Evolutionary conservation across 35 echinoderm and acorn worm species (phyloP).

Genomic region (Patiria miniata): DNA sequence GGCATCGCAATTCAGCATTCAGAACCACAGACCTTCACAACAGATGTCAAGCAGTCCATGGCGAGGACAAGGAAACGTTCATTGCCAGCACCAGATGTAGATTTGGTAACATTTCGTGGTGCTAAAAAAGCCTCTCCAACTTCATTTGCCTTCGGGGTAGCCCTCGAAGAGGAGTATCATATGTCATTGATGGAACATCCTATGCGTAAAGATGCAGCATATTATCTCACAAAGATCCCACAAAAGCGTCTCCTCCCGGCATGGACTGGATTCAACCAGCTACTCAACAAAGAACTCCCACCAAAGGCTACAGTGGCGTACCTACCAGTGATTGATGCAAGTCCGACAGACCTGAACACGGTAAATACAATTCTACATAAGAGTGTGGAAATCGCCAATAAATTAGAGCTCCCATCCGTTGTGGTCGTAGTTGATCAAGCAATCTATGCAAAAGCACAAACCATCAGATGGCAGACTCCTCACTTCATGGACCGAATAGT

Average conservation of each 20-base stretch:
- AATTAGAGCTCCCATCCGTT: constrained; percentile 41
- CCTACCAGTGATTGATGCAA: constrained; percentile 21
- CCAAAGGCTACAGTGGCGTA: constrained; percentile 20
- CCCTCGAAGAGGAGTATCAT: neutral
- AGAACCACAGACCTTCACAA: neutral
- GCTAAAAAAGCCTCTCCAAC: neutral
- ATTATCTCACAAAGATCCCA: neutral
- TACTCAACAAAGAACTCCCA: neutral
- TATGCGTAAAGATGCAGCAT: neutral
- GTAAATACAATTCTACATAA: constrained; percentile 70
- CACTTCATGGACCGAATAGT: constrained; percentile 61
- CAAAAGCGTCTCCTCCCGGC: neutral
- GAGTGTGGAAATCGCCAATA: constrained; percentile 59
- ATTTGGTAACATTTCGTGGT: neutral
- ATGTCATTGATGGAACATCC: neutral
- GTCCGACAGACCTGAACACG: constrained; percentile 61
- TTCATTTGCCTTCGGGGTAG: neutral
- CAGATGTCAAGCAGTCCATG: neutral
- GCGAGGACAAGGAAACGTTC: constrained; percentile 2
- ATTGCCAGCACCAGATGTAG: neutral
- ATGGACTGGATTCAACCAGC: constrained; percentile 33
- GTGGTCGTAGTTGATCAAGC: constrained; percentile 73
- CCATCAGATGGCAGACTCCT: constrained; percentile 77
- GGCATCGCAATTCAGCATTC: constrained; percentile 20
- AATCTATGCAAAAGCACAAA: constrained; percentile 66